Base-by-base conservation (phyloP, 2,113 vertebrate genomes). In the Nothoprocta perdicaria region DNA sequence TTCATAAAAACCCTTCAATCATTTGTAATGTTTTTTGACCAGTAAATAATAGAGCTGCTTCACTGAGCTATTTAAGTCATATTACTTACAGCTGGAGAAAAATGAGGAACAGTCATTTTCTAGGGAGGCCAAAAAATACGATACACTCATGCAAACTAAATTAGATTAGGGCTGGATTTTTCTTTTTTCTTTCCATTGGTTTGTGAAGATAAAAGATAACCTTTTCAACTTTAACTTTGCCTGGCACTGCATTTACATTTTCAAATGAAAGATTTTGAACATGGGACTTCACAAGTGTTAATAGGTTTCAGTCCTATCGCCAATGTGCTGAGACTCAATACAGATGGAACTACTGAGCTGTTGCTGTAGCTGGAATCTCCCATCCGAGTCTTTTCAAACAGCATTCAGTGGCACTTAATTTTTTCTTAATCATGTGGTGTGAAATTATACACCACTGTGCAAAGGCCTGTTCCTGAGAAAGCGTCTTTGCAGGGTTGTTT, bases 1-100 rank as follows among this genome's bases (percentile, higher is more conserved):
- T 96, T 93, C 90, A 90, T 90, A 88, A 96, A 96, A 95, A 62
- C 72, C 18, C 46, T 83, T 97, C 95, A 91, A 94, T 97, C 84
- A 96, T 94, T 94, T 57, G 48, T 72, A 96, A 96, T 95, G 69
- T 84, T 96, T 96, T 96, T 93, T 95, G 93, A 97, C 84, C 84
- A 66, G 73, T 85, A 96, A 96, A 97, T 97, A 96, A 95, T 91
- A 95, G 71, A 76, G 81, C 57, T 71, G 69, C 84, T 95, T 95
- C 88, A 90, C 84, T 93, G 90, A 93, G 71, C 87, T 94, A 95
- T 97, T 95, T 95, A 97, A 95, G 69, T 95, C 58, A 58, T 95
- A 96, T 93, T 97, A 96, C 88, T 97, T 96, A 97, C 94, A 97
- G 95, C 94, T 97, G 95, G 88, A 87, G 88, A 88, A 81, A 94